These are phyloP conservation scores for Listronotus bonariensis DNA, from an alignment of 1,140 invertebrate genomes.

Conservation along the genomic window DNA sequence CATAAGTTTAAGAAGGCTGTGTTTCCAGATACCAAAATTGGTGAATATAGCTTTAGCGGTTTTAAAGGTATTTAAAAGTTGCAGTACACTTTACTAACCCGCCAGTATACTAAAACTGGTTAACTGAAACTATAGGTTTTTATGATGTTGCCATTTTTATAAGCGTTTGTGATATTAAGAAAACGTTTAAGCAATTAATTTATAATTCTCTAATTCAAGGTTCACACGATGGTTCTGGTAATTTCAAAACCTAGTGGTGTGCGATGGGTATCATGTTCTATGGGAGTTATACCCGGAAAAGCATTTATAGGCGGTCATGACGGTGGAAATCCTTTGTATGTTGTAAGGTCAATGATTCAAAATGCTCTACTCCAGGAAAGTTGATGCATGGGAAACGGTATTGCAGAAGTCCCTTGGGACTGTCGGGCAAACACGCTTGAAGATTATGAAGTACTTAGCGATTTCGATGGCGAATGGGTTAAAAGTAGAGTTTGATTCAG, in stretches of 20 bases:
- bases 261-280: background rate
- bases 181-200: too few species aligned
- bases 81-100: too few species aligned
- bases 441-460: background rate
- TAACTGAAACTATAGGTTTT: too few species aligned
- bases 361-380: background rate
- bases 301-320: background rate
- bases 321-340: background rate
- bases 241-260: background rate
- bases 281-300: background rate
- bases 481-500: background rate
- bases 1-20: too few species aligned
- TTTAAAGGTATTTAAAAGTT: too few species aligned
- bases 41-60: too few species aligned
- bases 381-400: background rate
- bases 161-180: too few species aligned
- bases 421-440: background rate
- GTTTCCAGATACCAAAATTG: too few species aligned
- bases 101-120: too few species aligned
- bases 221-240: too few species aligned
- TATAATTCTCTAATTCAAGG: too few species aligned
- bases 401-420: background rate
- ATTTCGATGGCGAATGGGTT: constrained; percentile 4
- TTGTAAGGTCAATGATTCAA: background rate
- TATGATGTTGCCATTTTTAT: too few species aligned